phyloP scores from a whole-genome alignment of 2,113 vertebrate genomes.

The Tragelaphus imberbis region DNA sequence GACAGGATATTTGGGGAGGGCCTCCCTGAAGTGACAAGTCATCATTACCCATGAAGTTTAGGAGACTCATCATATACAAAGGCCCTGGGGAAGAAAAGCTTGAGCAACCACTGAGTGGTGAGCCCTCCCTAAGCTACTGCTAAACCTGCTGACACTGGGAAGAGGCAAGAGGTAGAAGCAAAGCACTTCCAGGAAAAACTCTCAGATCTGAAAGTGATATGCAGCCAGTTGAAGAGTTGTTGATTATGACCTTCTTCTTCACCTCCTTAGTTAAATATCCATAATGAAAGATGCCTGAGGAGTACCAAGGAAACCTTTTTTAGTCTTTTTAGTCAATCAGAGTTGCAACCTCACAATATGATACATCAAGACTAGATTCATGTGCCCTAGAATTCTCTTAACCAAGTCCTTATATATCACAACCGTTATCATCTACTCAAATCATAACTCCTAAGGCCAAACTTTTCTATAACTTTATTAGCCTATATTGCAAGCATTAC shows the following conservation, averaged over 20 bases:
- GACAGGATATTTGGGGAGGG: background rate
- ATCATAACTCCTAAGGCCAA: background rate
- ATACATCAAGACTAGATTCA: conserved; percentile 7
- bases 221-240: background rate
- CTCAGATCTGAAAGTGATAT: background rate
- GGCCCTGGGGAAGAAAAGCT: background rate
- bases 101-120: background rate
- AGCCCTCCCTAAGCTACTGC: background rate
- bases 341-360: background rate
- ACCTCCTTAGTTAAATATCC: conserved; percentile 1
- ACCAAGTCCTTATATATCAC: background rate
- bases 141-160: background rate
- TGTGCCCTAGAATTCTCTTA: background rate
- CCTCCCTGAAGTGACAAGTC: background rate
- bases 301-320: background rate
- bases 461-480: background rate
- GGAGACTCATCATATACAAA: background rate
- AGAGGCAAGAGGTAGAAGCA: background rate
- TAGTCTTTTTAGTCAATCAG: background rate
- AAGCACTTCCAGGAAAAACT: background rate
- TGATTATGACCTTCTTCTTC: background rate
- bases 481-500: background rate
- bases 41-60: background rate
- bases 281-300: background rate
- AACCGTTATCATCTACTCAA: background rate